Base-by-base conservation (phyloP, 2,113 vertebrate species). In the Odocoileus virginianus region DNA sequence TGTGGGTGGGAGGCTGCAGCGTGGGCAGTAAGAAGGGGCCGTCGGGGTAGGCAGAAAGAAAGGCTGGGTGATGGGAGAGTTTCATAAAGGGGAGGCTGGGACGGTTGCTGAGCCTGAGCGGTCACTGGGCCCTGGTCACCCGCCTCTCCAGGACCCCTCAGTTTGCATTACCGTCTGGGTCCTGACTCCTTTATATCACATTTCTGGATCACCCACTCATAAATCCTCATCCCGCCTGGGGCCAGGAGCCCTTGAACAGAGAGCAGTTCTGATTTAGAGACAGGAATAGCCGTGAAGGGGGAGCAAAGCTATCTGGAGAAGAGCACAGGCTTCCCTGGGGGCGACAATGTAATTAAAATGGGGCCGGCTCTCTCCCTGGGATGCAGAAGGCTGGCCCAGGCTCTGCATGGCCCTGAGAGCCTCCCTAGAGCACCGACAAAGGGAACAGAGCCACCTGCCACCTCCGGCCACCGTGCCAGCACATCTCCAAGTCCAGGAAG, bases 191-290 rank as follows among this genome's bases (percentile, higher is more conserved):
- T 96, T 96, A 89, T 95, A 97, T 98, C 97, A 94, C 97, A 93
- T 96, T 97, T 96, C 96, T 25, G 1, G n/a, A 57, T 97, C 78
- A 89, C 78, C 78, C 89, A 30, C 95, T 97, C 93, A 79, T 97
- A 98, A 98, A 97, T 98, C 74, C 71, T 95, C 55, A 19, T 94
- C 67, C 71, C 89, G 93, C 94, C 96, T 58, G 91, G 40, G 88
- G 94, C 95, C 7, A 1, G 89, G 71, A 97, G 97, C 86, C 78
- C 95, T 95, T 33, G 57, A 93, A 97, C 78, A 89, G 95, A 89
- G 93, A 94, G 61, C 30, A n/a, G 87, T 84, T 98, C 96, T 98
- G 98, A 98, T 97, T 98, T 98, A 98, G 95, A 94, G 96, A 78
- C 91, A 86, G 40, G 33, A 76, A 90, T 90, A 60, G 81, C 85